Conservation (phyloP, 1,140 invertebrate genomes). For the Leptonema lineaticorne region DNA sequence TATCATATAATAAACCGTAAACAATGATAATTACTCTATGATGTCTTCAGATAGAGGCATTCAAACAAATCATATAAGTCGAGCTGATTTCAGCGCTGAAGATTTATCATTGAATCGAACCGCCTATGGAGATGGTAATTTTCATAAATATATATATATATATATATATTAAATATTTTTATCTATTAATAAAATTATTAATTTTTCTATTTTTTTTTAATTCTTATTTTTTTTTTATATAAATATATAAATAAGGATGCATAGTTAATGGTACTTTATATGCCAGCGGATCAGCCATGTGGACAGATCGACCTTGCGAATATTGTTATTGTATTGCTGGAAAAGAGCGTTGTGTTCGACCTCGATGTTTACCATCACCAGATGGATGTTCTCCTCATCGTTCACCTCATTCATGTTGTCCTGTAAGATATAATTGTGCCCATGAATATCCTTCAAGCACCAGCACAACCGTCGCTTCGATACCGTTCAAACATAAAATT, state of each 20-base stretch:
- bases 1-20: neutral
- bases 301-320: conserved; percentile 73
- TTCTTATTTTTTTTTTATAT: conserved; percentile 33
- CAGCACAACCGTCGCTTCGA: conserved; percentile 49
- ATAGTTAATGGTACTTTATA: conserved; percentile 73
- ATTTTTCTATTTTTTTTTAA: too few relatives aligned
- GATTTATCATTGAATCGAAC: conserved; percentile 25
- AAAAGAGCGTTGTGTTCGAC: conserved; percentile 74
- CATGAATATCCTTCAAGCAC: conserved; percentile 42
- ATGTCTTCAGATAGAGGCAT: conserved; percentile 45
- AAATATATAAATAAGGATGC: too few relatives aligned
- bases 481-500: conserved; percentile 27
- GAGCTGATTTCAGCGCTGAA: conserved; percentile 34
- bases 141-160: neutral
- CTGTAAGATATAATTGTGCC: conserved; percentile 78
- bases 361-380: conserved; percentile 76
- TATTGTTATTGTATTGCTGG: conserved; percentile 86
- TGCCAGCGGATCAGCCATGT: conserved; percentile 82
- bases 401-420: conserved; percentile 76
- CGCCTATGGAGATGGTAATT: conserved; percentile 27
- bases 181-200: too few relatives aligned
- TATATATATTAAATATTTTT: too few relatives aligned
- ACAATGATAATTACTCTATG: conserved; percentile 10
- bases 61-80: conserved; percentile 38
- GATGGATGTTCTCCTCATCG: conserved; percentile 71